phyloP scores from a whole-genome alignment of 2,113 vertebrate species.

The Tragelaphus imberbis region DNA sequence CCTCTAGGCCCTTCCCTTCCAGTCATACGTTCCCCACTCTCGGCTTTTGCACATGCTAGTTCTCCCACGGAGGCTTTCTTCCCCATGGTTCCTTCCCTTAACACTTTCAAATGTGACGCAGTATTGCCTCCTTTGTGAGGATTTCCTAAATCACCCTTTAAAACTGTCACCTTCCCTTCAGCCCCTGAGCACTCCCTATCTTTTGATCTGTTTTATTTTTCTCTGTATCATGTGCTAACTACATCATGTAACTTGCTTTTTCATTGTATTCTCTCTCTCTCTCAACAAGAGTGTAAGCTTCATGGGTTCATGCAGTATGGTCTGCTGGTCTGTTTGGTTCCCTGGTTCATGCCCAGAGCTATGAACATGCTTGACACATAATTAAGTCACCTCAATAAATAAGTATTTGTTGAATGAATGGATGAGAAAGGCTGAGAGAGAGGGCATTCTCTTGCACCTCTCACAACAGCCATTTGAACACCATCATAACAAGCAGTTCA shows the following conservation, averaged over 20 bases:
- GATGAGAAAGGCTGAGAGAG: neutral
- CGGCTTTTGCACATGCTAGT: neutral
- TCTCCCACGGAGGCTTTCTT: neutral
- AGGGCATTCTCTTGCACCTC: neutral
- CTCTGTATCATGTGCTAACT: neutral
- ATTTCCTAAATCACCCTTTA: neutral
- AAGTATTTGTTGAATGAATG: neutral
- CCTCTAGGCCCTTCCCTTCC: too few species aligned
- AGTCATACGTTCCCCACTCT: neutral
- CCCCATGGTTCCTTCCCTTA: neutral
- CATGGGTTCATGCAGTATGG: neutral
- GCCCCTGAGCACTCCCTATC: neutral
- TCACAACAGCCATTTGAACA: neutral
- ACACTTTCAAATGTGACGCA: neutral
- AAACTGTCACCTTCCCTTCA: neutral
- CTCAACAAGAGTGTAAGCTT: neutral
- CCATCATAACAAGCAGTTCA: neutral
- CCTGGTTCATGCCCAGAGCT: neutral
- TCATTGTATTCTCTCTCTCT: neutral
- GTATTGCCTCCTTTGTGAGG: neutral
- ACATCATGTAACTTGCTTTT: neutral
- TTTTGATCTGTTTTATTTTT: neutral
- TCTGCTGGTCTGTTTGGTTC: neutral
- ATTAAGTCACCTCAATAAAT: neutral
- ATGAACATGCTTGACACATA: neutral